phyloP scores from a whole-genome alignment of 2,888 invertebrate species.

The Ptycholaimellus sp. region DNA sequence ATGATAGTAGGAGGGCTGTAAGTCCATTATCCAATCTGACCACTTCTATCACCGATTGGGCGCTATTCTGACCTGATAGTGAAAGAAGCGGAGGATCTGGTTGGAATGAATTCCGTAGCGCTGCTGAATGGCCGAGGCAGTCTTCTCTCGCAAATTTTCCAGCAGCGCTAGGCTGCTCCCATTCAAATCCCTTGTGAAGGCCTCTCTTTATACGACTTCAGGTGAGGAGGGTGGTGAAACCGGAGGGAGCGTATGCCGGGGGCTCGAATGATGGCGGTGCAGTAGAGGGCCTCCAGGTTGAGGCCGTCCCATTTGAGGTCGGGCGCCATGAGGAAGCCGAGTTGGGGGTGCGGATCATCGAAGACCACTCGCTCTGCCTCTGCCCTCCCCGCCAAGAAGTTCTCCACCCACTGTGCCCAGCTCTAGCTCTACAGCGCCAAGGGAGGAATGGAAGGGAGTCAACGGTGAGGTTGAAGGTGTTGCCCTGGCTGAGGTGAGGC shows the following conservation, averaged over 20 bases:
- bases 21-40: slow-evolving; percentile 17
- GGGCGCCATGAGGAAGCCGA: slow-evolving; percentile 63
- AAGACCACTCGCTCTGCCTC: slow-evolving; percentile 65
- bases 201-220: background rate
- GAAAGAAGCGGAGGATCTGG: slow-evolving; percentile 36
- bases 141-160: slow-evolving; percentile 50
- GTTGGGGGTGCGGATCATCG: slow-evolving; percentile 49
- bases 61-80: background rate
- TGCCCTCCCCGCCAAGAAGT: slow-evolving; percentile 68
- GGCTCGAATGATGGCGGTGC: slow-evolving; percentile 52
- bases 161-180: slow-evolving; percentile 52
- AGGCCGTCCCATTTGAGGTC: slow-evolving; percentile 88
- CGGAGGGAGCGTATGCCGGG: slow-evolving; percentile 55
- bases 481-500: slow-evolving; percentile 40
- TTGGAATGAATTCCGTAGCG: slow-evolving; percentile 44
- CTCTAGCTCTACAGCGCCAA: slow-evolving; percentile 2
- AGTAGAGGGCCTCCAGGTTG: slow-evolving; percentile 49
- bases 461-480: background rate
- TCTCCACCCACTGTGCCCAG: slow-evolving; percentile 66
- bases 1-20: slow-evolving; percentile 82
- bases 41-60: background rate
- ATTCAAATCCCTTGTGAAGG: slow-evolving; percentile 40
- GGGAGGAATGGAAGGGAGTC: background rate
- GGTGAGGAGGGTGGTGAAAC: slow-evolving; percentile 5
- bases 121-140: slow-evolving; percentile 47